A percentile compares a stretch with the other conserved stretches of the same genome.
These are phyloP conservation scores for Coranthus polyacanthus DNA, from an alignment of 2,797 vertebrate species.

Conservation along the genomic window DNA sequence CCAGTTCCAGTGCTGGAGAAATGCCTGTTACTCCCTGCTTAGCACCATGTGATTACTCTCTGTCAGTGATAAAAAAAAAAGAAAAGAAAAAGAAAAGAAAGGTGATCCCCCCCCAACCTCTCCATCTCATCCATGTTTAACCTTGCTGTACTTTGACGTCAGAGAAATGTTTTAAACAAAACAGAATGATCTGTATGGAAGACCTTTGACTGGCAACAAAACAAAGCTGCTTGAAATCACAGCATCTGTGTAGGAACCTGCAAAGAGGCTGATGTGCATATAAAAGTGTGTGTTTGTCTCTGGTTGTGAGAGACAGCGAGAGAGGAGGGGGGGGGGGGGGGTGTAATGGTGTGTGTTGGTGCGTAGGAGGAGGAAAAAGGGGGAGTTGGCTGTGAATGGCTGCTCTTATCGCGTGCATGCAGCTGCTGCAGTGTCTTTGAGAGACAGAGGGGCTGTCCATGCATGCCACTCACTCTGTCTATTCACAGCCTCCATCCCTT, in stretches of 20 bases:
- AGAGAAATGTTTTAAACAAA: constrained; percentile 21
- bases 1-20: constrained; percentile 22
- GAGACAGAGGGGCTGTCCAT: constrained; percentile 81
- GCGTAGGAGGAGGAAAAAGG: constrained; percentile 67
- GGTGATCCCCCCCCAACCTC: constrained; percentile 30
- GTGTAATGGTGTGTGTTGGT: constrained; percentile 48
- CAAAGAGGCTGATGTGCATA: constrained; percentile 50
- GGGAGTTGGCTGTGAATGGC: constrained; percentile 80
- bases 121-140: constrained; percentile 42
- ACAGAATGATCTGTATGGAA: constrained; percentile 38
- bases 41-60: constrained; percentile 33
- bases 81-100: constrained; percentile 1
- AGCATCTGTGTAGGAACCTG: constrained; percentile 62
- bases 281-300: constrained; percentile 30
- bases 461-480: constrained; percentile 79
- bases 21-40: constrained; percentile 21
- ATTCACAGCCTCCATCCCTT: constrained; percentile 66
- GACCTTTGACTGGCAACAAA: constrained; percentile 69
- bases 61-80: constrained; percentile 37
- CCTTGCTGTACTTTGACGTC: constrained; percentile 51
- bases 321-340: constrained; percentile 20
- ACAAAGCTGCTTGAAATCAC: constrained; percentile 55
- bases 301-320: constrained; percentile 25
- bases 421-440: constrained; percentile 85
- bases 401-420: constrained; percentile 85